These are phyloP conservation scores for Gymnogyps californianus DNA, from an alignment of 2,113 vertebrate species.

Conservation along the genomic window DNA sequence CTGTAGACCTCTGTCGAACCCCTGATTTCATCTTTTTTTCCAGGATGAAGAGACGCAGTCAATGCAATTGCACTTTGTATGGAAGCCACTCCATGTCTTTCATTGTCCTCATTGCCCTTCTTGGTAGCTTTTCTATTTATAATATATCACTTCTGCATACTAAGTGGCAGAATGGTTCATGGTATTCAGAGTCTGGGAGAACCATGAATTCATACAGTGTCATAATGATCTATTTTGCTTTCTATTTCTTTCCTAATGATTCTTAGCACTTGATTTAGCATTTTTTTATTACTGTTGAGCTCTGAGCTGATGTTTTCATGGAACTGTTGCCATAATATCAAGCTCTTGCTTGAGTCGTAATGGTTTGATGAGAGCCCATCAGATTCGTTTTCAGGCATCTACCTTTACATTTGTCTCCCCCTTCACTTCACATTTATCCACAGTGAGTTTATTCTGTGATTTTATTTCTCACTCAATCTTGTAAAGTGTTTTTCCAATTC, in stretches of 20 bases:
- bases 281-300: neutral
- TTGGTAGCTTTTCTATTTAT: neutral
- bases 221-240: conserved; percentile 1
- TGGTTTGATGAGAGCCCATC: neutral
- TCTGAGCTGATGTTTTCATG: neutral
- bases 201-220: neutral
- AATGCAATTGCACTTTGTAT: neutral
- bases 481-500: neutral
- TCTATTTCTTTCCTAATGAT: conserved; percentile 7
- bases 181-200: neutral
- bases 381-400: neutral
- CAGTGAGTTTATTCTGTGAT: neutral
- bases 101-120: neutral
- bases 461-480: neutral
- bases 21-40: neutral
- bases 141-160: neutral
- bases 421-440: neutral
- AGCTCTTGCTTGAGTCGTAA: neutral
- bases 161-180: neutral
- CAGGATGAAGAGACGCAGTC: neutral
- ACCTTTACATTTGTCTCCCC: neutral
- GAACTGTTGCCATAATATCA: neutral
- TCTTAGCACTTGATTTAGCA: neutral
- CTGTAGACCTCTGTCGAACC: neutral
- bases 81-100: neutral